Evolutionary conservation across 1,140 invertebrate genomes (phyloP), one percentile per base, ranked within the genome.

Genomic region (Drosophila nigromelanica): DNA sequence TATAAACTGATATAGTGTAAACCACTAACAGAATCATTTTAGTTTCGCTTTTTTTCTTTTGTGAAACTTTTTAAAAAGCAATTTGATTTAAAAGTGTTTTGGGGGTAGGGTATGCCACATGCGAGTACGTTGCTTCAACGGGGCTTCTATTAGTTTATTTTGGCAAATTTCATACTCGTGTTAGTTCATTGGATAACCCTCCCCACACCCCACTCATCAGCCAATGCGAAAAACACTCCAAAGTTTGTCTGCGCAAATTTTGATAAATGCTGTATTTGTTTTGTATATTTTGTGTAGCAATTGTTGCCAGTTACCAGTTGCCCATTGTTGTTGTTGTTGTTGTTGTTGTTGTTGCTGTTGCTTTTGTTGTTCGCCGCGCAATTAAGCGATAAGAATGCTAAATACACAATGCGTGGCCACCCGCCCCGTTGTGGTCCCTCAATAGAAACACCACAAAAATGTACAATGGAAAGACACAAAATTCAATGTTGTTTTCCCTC

Each of bases 371-470:
- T 62, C 73, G 70, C 76, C 70, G 73, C 73, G 75, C 82, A 86
- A 86, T 86, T 87, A 86, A 89, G 81, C 82, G 78, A 87, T 86
- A 86, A 86, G 82, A 78, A 82, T 66, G 82, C 82, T 75, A 75
- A 87, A 76, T 67, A 80, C 78, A 77, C 75, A 73, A 55, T 69
- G 35, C 21, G 7, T 39, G n/a, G 8, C 14, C 33, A 27, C 0
- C 27, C 1, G 1, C 14, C 11, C 40, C 21, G 14, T n/a, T 18
- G 47, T 11, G 14, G 0, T 14, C 11, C 39, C 7, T 6, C 12
- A 47, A 30, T 55, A 55, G 33, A 35, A 52, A 14, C 33, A 30
- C 62, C 63, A 55, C 75, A 78, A 82, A 78, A 78, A 78, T 82
- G 45, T 76, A 50, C 58, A 61, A 78, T 64, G 60, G 54, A 67